Base-by-base conservation (phyloP, 2,113 vertebrate species). In the Hyperopisus bebe region DNA sequence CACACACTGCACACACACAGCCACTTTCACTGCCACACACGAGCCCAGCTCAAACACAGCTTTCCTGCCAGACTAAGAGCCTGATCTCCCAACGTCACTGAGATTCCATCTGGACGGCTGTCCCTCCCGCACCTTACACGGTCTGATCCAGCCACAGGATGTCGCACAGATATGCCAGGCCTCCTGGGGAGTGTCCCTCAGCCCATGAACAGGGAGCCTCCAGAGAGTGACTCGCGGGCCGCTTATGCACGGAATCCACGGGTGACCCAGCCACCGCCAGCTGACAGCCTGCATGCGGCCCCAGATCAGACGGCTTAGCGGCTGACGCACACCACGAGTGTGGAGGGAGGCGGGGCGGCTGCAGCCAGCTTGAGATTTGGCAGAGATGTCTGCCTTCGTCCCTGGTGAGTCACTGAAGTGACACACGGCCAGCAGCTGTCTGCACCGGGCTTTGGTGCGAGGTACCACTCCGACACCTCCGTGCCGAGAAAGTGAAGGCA, bases 241-340 rank as follows among this genome's bases (percentile, higher is more conserved):
- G 90, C 92, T 93, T 93, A 94, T 95, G 92, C 87, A 91, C 93
- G 94, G 94, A 95, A 94, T 96, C 4, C 70, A 31, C 10, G 15
- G 31, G 13, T 39, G 70, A 77, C 31, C 17, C 13, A 4, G 10
- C 66, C 27, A 0, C 27, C 10, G 5, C 1, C 24, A 24, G 80
- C 19, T 46, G 80, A 15, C 17, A 6, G 42, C 17, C 80, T n/a
- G 21, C 80, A 46, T 83, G 80, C 11, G 80, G 31, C 11, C 48
- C 24, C 24, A 86, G 27, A 86, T 86, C n/a, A 39, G 85, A 48
- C 53, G 85, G 47, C n/a, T 47, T 24, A 62, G 6, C 19, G 48
- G 27, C 48, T 48, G 85, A 51, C 2, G 5, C 7, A 15, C 27
- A 3, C 13, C 6, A 0, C 17, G 35, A 86, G 48, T 15, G 27